Percentiles rank a stretch among this genome's conserved stretches.
Evolutionary conservation across 2,888 invertebrate genomes (phyloP).

Genomic region (Drosophila lacicola): DNA sequence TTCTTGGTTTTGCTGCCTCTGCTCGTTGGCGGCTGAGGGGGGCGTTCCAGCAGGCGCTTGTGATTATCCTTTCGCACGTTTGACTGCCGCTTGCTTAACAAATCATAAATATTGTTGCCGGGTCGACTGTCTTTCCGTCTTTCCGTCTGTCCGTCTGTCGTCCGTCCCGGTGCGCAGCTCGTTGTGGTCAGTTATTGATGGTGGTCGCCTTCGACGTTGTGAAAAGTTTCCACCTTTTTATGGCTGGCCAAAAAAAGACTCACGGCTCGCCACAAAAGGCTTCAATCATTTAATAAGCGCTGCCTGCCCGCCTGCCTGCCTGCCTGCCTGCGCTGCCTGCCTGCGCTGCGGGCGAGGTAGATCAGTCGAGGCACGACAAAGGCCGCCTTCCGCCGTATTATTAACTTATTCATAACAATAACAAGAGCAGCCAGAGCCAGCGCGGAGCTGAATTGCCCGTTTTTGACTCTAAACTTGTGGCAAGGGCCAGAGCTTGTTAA

Average conservation of each 20-base stretch:
- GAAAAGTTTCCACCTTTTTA: conserved; percentile 75
- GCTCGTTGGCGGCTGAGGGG: conserved; percentile 48
- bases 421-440: conserved; percentile 60
- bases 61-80: conserved; percentile 83
- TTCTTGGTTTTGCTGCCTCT: conserved; percentile 18
- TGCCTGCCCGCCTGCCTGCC: conserved; percentile 34
- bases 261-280: conserved; percentile 55
- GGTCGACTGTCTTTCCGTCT: conserved; percentile 12
- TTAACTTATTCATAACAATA: conserved; percentile 85
- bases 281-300: conserved; percentile 81
- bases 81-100: conserved; percentile 80
- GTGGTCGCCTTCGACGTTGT: conserved; percentile 67
- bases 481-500: not conserved
- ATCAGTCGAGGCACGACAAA: conserved; percentile 76
- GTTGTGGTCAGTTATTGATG: conserved; percentile 73
- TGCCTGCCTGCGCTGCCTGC: not conserved
- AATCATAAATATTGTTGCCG: conserved; percentile 74
- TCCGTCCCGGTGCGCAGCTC: conserved; percentile 34
- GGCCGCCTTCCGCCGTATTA: conserved; percentile 85
- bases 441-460: conserved; percentile 2
- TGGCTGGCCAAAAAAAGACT: conserved; percentile 50
- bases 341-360: conserved; percentile 31
- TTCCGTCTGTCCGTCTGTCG: not conserved
- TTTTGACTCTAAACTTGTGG: not conserved
- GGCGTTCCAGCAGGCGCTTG: conserved; percentile 78